Evolutionary conservation across 2,888 invertebrate species (phyloP).

Genomic region (Amaurobius ferox): DNA sequence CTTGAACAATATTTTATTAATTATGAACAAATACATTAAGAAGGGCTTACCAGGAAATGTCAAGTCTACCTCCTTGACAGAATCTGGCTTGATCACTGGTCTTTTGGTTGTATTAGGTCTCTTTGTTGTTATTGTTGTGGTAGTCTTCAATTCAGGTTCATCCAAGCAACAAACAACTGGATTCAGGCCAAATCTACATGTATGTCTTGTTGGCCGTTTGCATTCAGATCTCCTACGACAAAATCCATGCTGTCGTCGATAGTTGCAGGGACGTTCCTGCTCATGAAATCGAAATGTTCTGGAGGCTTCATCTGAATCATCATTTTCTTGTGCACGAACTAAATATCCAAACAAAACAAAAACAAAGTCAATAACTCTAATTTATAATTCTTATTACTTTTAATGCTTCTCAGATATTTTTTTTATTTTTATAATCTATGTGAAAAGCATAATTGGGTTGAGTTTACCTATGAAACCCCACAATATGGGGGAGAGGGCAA

Average conservation of each 20-base stretch:
- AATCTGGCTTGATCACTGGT: not conserved
- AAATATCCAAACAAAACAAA: no score
- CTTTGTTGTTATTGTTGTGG: conserved; percentile 11
- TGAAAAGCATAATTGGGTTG: no score
- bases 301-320: conserved; percentile 2
- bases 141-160: not conserved
- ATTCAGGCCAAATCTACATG: conserved; percentile 24
- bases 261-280: conserved; percentile 17
- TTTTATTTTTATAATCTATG: no score
- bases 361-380: no score
- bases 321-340: not conserved
- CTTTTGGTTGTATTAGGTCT: not conserved
- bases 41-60: conserved; percentile 52
- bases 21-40: no score
- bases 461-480: no score
- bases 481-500: no score
- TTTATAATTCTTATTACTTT: no score
- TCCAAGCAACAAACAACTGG: conserved; percentile 61
- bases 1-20: no score
- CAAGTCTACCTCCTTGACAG: conserved; percentile 26
- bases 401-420: no score
- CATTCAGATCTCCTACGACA: conserved; percentile 53
- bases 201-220: conserved; percentile 24
- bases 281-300: not conserved
- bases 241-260: conserved; percentile 43